Percentiles rank a stretch among this genome's conserved stretches.
Conservation (phyloP, 2,888 invertebrate species). For the Gastrophysa polygoni region DNA sequence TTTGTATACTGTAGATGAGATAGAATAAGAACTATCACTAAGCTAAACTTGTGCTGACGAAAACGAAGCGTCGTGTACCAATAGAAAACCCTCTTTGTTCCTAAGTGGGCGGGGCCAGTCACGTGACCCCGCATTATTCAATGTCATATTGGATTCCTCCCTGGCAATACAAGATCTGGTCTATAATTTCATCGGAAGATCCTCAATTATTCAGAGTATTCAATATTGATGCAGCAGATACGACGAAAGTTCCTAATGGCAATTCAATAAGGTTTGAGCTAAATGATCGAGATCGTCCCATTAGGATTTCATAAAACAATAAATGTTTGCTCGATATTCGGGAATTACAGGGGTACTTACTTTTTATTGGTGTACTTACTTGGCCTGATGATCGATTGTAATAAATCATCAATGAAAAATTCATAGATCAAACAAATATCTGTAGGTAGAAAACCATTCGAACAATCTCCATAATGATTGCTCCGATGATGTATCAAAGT, state of each 20-base stretch:
- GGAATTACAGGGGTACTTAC: too few species aligned
- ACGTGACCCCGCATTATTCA: slow-evolving; percentile 25
- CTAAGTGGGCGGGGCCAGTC: slow-evolving; percentile 29
- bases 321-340: neutral
- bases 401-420: too few species aligned
- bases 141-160: slow-evolving; percentile 23
- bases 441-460: too few species aligned
- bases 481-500: too few species aligned
- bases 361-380: too few species aligned
- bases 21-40: slow-evolving; percentile 21
- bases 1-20: neutral
- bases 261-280: slow-evolving; percentile 30
- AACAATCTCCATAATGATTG: too few species aligned
- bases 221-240: slow-evolving; percentile 30
- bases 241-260: slow-evolving; percentile 29
- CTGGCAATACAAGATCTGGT: slow-evolving; percentile 31
- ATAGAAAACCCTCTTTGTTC: slow-evolving; percentile 27
- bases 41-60: slow-evolving; percentile 14
- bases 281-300: slow-evolving; percentile 25
- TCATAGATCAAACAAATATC: too few species aligned
- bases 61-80: slow-evolving; percentile 41
- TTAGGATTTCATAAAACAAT: slow-evolving; percentile 15
- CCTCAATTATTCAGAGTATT: slow-evolving; percentile 34
- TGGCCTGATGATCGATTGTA: too few species aligned
- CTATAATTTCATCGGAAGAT: slow-evolving; percentile 36